phyloP scores from a whole-genome alignment of 1,140 invertebrate genomes.

The Meloidogyne hapla region DNA sequence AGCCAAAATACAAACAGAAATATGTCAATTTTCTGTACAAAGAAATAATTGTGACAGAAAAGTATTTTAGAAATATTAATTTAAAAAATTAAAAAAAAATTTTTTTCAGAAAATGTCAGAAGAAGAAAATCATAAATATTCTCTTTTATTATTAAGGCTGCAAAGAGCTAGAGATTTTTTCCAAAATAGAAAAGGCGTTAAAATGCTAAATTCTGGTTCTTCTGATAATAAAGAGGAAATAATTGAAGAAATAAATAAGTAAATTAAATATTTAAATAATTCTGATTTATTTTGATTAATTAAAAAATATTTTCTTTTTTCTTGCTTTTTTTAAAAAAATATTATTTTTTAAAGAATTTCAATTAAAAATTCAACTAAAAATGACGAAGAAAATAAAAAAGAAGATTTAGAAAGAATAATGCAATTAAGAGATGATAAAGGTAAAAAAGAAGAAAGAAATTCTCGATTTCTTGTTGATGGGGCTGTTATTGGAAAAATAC shows the following conservation, averaged over 20 bases:
- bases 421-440: background rate
- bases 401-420: conserved; percentile 11
- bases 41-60: conserved; percentile 41
- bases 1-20: conserved; percentile 35
- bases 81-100: conserved; percentile 15
- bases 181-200: conserved; percentile 4
- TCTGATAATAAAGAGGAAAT: background rate
- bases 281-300: no score
- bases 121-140: conserved; percentile 37
- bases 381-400: conserved; percentile 6
- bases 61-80: conserved; percentile 1
- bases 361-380: background rate
- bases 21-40: conserved; percentile 39
- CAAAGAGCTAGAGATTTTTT: conserved; percentile 37
- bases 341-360: background rate
- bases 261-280: background rate
- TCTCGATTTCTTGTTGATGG: background rate
- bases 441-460: background rate
- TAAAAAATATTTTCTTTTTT: no score
- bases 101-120: conserved; percentile 42
- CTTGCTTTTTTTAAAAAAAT: no score
- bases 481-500: background rate
- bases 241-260: background rate
- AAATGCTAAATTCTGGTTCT: conserved; percentile 14
- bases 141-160: conserved; percentile 35